These are phyloP conservation scores for Seira ritae DNA, from an alignment of 2,888 invertebrate genomes.

Conservation along the genomic window DNA sequence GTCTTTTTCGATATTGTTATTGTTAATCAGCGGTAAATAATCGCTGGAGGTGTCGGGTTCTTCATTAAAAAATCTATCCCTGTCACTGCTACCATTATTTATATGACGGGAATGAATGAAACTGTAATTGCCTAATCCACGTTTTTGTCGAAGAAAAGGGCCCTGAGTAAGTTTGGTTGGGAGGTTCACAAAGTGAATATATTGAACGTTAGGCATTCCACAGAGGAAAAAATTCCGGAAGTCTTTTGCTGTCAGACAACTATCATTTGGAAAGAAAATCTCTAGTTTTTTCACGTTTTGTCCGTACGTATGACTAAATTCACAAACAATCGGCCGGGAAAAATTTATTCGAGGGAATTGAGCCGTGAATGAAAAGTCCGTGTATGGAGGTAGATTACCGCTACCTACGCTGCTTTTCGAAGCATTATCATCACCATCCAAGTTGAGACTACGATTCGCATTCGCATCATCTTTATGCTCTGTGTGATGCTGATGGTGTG, in stretches of 20 bases:
- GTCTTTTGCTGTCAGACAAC: slow-evolving; percentile 51
- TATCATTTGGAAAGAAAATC: slow-evolving; percentile 67
- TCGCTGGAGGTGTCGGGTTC: too few species aligned
- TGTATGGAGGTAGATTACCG: slow-evolving; percentile 56
- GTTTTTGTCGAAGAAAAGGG: slow-evolving; percentile 45
- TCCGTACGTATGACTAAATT: slow-evolving; percentile 58
- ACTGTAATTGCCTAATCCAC: background rate
- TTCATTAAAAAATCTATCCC: background rate
- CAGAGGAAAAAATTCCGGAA: slow-evolving; percentile 59
- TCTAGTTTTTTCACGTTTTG: slow-evolving; percentile 65
- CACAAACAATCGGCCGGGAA: slow-evolving; percentile 52
- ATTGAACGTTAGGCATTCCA: slow-evolving; percentile 68
- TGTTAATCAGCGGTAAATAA: slow-evolving; percentile 13
- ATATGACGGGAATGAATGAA: background rate
- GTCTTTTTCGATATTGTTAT: slow-evolving; percentile 52
- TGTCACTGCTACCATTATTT: slow-evolving; percentile 27
- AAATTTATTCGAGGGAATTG: slow-evolving; percentile 66
- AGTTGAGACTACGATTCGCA: background rate
- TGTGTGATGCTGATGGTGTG: too few species aligned
- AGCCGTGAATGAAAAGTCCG: slow-evolving; percentile 65
- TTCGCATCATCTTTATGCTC: background rate
- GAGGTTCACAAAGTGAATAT: slow-evolving; percentile 67
- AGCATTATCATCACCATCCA: background rate
- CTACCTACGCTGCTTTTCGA: background rate
- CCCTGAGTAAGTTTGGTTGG: slow-evolving; percentile 63